Percentiles rank a stretch among this genome's conserved stretches.
phyloP scores from a whole-genome alignment of 1,140 invertebrate species.

The Drosophila lacteicornis region DNA sequence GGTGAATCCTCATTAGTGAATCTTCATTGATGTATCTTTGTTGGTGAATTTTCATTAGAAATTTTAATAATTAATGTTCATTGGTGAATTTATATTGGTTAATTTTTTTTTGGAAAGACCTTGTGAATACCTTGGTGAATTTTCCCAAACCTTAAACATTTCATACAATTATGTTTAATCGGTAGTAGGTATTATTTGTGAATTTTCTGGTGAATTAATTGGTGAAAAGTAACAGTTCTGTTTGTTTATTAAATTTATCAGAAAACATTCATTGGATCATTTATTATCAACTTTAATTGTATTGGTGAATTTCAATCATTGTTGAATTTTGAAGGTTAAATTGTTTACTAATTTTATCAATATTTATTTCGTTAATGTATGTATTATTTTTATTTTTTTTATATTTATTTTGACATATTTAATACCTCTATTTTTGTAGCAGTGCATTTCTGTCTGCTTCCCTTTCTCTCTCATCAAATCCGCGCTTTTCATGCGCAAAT shows the following conservation, averaged over 20 bases:
- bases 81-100: no score
- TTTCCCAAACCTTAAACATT: no score
- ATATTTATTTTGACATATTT: neutral
- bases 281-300: neutral
- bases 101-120: no score
- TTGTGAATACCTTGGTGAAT: no score
- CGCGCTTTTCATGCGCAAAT: slow-evolving; percentile 78
- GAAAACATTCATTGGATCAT: neutral
- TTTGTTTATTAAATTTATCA: neutral
- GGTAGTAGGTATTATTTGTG: no score
- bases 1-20: no score
- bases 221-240: neutral
- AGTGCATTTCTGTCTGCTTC: neutral
- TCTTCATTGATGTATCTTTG: no score
- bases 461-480: slow-evolving; percentile 11
- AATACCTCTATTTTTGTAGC: neutral
- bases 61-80: no score
- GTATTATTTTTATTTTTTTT: neutral
- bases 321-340: neutral
- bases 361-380: neutral
- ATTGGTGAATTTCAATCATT: neutral
- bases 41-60: no score
- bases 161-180: no score
- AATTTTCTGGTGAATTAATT: neutral
- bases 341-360: neutral